Conservation (phyloP, 2,797 vertebrate species). For the Pelodytes ibericus region DNA sequence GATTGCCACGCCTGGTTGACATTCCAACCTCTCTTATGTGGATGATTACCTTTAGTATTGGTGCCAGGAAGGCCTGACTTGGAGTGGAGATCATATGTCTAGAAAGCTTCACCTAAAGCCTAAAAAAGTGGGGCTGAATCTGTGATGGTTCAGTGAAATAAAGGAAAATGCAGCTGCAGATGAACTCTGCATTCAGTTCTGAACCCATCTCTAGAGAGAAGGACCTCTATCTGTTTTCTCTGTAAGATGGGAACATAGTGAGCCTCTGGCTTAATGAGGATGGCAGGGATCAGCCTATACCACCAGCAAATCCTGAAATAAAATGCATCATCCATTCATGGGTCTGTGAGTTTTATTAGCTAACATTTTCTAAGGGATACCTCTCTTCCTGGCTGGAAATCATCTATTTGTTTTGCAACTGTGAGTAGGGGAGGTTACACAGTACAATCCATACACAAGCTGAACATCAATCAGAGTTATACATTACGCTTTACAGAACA, state of each 20-base stretch:
- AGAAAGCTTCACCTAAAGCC: too few relatives aligned
- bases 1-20: too few relatives aligned
- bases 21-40: too few relatives aligned
- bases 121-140: too few relatives aligned
- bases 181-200: conserved; percentile 13
- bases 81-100: too few relatives aligned
- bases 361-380: not conserved
- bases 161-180: not conserved
- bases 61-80: too few relatives aligned
- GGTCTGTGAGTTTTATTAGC: conserved; percentile 28
- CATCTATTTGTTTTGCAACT: conserved; percentile 16
- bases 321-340: conserved; percentile 2
- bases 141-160: too few relatives aligned
- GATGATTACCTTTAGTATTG: too few relatives aligned
- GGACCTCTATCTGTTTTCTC: conserved; percentile 25
- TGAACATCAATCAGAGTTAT: too few relatives aligned
- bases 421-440: not conserved
- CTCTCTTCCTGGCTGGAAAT: conserved; percentile 31
- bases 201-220: not conserved
- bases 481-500: too few relatives aligned
- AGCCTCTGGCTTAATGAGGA: not conserved
- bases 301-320: conserved; percentile 13
- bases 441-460: not conserved
- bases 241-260: not conserved
- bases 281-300: conserved; percentile 16